Evolutionary conservation across 2,113 vertebrate genomes (phyloP).

Genomic region (Tautogolabrus adspersus): DNA sequence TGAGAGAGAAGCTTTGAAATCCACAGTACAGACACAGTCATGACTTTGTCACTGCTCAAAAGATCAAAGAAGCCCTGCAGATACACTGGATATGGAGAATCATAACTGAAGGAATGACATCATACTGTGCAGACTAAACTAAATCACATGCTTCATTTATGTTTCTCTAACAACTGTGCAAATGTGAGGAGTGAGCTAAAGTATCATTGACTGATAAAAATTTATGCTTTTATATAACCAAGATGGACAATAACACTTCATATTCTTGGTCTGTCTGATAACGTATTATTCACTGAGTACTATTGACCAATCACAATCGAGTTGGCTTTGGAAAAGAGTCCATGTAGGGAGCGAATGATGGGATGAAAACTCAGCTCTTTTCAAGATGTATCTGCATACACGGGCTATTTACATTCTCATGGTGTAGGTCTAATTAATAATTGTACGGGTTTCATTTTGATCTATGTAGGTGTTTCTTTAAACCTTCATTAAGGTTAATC

Average conservation of each 20-base stretch:
- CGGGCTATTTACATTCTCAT: too few relatives aligned
- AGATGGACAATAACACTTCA: background rate
- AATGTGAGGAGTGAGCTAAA: background rate
- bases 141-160: background rate
- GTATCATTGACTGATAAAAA: background rate
- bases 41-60: constrained; percentile 9
- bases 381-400: too few relatives aligned
- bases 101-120: background rate
- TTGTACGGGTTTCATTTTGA: too few relatives aligned
- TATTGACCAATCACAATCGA: too few relatives aligned
- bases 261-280: too few relatives aligned
- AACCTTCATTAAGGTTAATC: too few relatives aligned
- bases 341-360: too few relatives aligned
- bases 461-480: too few relatives aligned
- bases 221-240: background rate
- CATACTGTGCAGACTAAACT: background rate
- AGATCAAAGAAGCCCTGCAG: constrained; percentile 17
- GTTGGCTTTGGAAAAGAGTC: too few relatives aligned
- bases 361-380: too few relatives aligned
- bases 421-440: too few relatives aligned
- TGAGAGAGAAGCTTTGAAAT: constrained; percentile 16
- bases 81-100: background rate
- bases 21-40: background rate
- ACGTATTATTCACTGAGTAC: too few relatives aligned
- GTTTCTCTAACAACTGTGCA: background rate